Evolutionary conservation across 1,140 invertebrate species (phyloP).

Genomic region (Bombyx mori): ASM3026992v2 NC_085120.1:1744001-1744500

Average conservation of each 20-base stretch:
- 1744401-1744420: conserved; percentile 76
- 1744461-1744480: conserved; percentile 75
- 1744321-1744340: conserved; percentile 37
- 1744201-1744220: not conserved
- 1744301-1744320: conserved; percentile 69
- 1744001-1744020: not conserved
- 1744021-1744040: conserved; percentile 36
- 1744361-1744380: conserved; percentile 67
- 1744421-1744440: conserved; percentile 58
- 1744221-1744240: too few relatives aligned
- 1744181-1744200: not conserved
- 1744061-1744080: conserved; percentile 43
- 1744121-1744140: conserved; percentile 50
- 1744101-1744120: conserved; percentile 59
- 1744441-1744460: conserved; percentile 78
- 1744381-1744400: conserved; percentile 72
- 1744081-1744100: conserved; percentile 57
- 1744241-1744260: conserved; percentile 47
- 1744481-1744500: not conserved
- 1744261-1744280: conserved; percentile 74
- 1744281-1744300: conserved; percentile 76
- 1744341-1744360: conserved; percentile 25
- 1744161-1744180: conserved; percentile 12
- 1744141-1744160: conserved; percentile 46
- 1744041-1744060: conserved; percentile 46